phyloP scores from a whole-genome alignment of 2,888 invertebrate species.

The Ophion ellenae region DNA sequence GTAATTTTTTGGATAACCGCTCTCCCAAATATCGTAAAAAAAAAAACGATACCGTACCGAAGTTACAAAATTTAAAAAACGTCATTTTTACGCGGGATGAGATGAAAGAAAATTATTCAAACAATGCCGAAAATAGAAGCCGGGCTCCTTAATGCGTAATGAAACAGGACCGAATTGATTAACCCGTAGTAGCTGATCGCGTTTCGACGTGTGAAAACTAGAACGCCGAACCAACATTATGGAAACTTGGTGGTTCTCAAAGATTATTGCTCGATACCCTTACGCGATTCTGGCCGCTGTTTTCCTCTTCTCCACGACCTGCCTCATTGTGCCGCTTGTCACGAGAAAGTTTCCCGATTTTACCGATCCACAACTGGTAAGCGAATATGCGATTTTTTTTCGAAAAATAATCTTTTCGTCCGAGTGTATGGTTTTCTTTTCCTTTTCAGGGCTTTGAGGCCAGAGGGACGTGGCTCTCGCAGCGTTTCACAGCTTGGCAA shows the following conservation, averaged over 20 bases:
- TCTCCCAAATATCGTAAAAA: no score
- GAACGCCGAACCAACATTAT: constrained; percentile 45
- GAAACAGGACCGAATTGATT: constrained; percentile 15
- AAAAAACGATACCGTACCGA: no score
- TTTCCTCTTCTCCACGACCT: constrained; percentile 87
- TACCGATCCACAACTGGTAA: constrained; percentile 93
- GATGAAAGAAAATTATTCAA: neutral
- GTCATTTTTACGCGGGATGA: no score
- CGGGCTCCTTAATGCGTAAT: constrained; percentile 10
- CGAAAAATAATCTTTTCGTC: neutral
- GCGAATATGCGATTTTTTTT: constrained; percentile 67
- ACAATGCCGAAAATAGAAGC: constrained; percentile 29
- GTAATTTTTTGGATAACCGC: no score
- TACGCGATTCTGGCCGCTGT: constrained; percentile 87
- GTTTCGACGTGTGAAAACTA: neutral
- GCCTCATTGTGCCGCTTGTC: constrained; percentile 88
- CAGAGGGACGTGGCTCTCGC: constrained; percentile 93
- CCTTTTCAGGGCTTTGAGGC: constrained; percentile 93
- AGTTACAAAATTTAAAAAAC: no score
- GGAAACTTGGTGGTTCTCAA: constrained; percentile 86
- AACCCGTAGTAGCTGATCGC: neutral
- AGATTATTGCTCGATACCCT: constrained; percentile 88
- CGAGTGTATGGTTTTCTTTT: constrained; percentile 7
- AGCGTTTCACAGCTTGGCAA: constrained; percentile 92
- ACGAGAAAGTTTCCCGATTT: constrained; percentile 90